phyloP scores from a whole-genome alignment of 2,113 vertebrate species.

The Pao palembangensis region DNA sequence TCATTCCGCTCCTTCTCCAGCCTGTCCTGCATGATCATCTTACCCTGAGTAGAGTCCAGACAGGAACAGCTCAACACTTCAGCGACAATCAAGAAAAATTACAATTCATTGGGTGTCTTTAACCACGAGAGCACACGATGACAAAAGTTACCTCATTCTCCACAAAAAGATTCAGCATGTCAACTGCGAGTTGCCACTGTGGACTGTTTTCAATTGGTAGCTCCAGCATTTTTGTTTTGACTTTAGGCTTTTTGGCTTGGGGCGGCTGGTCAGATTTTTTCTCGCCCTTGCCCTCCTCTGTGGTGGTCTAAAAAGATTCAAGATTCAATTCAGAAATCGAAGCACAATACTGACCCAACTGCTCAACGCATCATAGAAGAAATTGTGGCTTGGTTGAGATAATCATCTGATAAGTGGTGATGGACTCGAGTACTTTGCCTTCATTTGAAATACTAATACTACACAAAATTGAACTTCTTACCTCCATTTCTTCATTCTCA shows the following conservation, averaged over 20 bases:
- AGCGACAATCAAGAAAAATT: slow-evolving; percentile 14
- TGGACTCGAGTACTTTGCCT: background rate
- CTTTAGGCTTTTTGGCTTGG: slow-evolving; percentile 96
- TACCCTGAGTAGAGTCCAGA: slow-evolving; percentile 77
- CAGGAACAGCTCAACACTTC: slow-evolving; percentile 3
- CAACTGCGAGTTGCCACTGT: slow-evolving; percentile 91
- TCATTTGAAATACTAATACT: background rate
- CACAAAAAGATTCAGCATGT: slow-evolving; percentile 92
- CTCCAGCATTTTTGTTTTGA: slow-evolving; percentile 92
- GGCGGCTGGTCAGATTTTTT: slow-evolving; percentile 95
- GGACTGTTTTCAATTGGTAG: slow-evolving; percentile 92
- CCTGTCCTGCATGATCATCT: slow-evolving; percentile 99
- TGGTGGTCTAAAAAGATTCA: slow-evolving; percentile 74
- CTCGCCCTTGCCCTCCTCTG: slow-evolving; percentile 84
- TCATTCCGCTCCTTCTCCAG: slow-evolving; percentile 96
- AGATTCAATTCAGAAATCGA: background rate
- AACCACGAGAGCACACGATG: background rate
- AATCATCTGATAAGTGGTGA: no score
- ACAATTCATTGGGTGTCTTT: background rate
- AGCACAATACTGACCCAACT: no score
- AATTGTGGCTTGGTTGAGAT: no score
- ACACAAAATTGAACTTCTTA: slow-evolving; percentile 45
- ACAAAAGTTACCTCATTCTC: slow-evolving; percentile 86
- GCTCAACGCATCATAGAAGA: no score
- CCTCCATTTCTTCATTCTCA: slow-evolving; percentile 95